Base-by-base conservation (phyloP, 2,797 vertebrate genomes). In the Morelia viridis region DNA sequence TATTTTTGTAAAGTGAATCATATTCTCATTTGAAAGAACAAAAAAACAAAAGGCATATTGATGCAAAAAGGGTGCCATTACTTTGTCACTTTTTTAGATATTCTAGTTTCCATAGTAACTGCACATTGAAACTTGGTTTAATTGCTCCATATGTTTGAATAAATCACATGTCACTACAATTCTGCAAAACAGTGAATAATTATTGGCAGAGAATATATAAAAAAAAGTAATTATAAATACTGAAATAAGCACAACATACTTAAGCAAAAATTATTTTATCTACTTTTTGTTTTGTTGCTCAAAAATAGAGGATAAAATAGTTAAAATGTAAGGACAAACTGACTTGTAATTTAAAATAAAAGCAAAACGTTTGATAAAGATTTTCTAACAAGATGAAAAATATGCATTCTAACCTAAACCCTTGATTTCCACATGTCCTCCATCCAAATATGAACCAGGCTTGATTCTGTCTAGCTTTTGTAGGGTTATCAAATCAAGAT, bases 81-180 rank as follows among this genome's bases (percentile, higher is more conserved):
- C 60, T 57, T 90, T 88, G 50, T 62, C 53, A 5, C 87, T 68
- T 87, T 85, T 56, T n/a, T 65, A 35, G 31, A 88, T 84, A 71
- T 64, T 64, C 91, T 94, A 68, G 96, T 97, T 96, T 91, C 97
- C 95, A 96, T 96, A 95, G 97, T 92, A 96, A 97, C 95, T 15
- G 92, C 62, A 95, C 95, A 96, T 95, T 92, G 94, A 97, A 96
- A 96, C 95, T 96, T 96, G 94, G 94, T 96, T 96, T 96, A 96
- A 96, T 96, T 97, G 94, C 94, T 93, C 93, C 96, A 96, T 96
- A 96, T 96, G 94, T 96, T 97, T 85, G 1, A 92, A 95, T 71
- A 96, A 97, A 96, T 95, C 94, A 93, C 86, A 95, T 94, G 92
- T 96, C 80, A 93, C 94, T 80, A 15, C 46, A 28, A n/a, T 92